Evolutionary conservation across 2,113 vertebrate species (phyloP).

Genomic region (Chaetops frenatus): DNA sequence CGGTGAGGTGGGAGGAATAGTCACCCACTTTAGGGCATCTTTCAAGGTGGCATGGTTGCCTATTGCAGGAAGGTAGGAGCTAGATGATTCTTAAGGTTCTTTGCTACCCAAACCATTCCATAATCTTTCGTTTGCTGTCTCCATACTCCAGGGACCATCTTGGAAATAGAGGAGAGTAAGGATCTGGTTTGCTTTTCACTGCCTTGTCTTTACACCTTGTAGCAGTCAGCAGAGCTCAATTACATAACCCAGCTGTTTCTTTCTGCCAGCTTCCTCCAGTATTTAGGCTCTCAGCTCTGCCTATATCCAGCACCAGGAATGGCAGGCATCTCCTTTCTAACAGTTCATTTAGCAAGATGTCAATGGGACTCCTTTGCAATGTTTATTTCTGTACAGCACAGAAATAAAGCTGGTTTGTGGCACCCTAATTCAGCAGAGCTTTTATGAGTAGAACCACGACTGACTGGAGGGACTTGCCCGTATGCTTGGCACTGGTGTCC

Average conservation of each 20-base stretch:
- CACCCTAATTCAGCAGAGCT: not conserved
- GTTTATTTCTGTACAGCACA: not conserved
- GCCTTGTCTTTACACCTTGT: not conserved
- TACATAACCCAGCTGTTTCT: not conserved
- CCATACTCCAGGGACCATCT: not conserved
- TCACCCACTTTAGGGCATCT: not conserved
- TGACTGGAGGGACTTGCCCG: not conserved
- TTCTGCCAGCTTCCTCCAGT: not conserved
- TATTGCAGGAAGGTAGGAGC: not conserved
- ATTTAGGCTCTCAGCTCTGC: not conserved
- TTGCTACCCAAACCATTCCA: not conserved
- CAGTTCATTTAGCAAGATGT: not conserved
- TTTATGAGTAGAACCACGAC: not conserved
- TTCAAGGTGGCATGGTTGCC: not conserved
- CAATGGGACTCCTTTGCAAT: not conserved
- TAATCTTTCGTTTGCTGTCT: not conserved
- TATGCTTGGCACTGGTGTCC: not conserved
- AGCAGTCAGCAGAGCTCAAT: not conserved
- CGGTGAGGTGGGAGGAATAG: rapidly evolving
- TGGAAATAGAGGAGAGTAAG: not conserved
- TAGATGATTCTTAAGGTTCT: not conserved
- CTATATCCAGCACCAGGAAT: not conserved
- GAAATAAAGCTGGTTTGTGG: not conserved
- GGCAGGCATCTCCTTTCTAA: not conserved
- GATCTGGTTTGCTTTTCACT: not conserved